Evolutionary conservation across 2,888 invertebrate species (phyloP).

Genomic region (Coenonympha arcania): DNA sequence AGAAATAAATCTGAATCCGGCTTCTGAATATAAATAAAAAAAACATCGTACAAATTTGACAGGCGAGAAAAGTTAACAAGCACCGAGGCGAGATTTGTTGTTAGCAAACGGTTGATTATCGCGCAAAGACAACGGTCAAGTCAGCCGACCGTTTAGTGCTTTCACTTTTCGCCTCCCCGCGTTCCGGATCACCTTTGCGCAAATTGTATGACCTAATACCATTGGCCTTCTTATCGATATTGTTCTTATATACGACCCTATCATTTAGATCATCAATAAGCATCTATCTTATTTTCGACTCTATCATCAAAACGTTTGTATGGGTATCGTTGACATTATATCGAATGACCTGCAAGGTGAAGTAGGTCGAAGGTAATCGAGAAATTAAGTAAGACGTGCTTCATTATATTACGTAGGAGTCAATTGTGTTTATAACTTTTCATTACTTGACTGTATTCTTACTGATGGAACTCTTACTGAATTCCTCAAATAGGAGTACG

Average conservation of each 20-base stretch:
- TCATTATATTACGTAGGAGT: too few relatives aligned
- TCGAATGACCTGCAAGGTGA: too few relatives aligned
- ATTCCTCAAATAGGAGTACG: too few relatives aligned
- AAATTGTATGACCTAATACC: constrained; percentile 24
- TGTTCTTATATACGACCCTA: constrained; percentile 2
- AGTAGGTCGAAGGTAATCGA: too few relatives aligned
- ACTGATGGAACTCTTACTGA: too few relatives aligned
- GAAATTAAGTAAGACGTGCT: too few relatives aligned
- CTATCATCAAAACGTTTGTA: too few relatives aligned
- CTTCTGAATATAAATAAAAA: not conserved
- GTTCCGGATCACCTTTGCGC: constrained; percentile 20
- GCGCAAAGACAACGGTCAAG: constrained; percentile 45
- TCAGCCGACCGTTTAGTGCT: constrained; percentile 57
- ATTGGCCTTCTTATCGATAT: constrained; percentile 17
- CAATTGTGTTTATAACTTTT: too few relatives aligned
- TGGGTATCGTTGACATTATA: too few relatives aligned
- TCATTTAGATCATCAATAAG: not conserved
- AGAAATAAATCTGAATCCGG: not conserved
- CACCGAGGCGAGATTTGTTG: constrained; percentile 34
- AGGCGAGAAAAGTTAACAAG: constrained; percentile 5
- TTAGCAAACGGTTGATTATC: constrained; percentile 52
- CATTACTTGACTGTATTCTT: too few relatives aligned
- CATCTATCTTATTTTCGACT: too few relatives aligned
- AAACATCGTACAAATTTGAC: constrained; percentile 3
- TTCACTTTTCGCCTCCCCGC: constrained; percentile 51